Evolutionary conservation across 2,113 vertebrate species (phyloP).

Genomic region (Amphiprion ocellaris): DNA sequence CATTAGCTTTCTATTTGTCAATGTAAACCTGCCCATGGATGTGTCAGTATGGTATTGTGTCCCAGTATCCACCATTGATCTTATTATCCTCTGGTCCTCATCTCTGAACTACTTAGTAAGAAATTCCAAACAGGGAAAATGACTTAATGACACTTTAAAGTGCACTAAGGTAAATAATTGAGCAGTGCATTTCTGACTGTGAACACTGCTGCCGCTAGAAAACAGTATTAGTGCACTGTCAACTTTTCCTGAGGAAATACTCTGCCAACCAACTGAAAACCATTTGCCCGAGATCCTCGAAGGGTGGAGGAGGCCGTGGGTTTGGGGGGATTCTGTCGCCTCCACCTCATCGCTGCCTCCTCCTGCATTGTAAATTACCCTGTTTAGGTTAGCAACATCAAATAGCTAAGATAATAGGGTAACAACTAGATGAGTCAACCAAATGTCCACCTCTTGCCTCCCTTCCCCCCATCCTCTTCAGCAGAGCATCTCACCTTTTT

Average conservation of each 20-base stretch:
- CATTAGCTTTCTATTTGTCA: too few species aligned
- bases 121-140: too few species aligned
- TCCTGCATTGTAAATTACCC: slow-evolving; percentile 71
- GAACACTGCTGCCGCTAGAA: not conserved
- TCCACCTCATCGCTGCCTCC: slow-evolving; percentile 12
- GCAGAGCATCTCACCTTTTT: slow-evolving; percentile 26
- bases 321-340: not conserved
- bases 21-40: too few species aligned
- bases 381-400: slow-evolving; percentile 79
- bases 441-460: slow-evolving; percentile 58
- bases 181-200: not conserved
- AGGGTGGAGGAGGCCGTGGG: not conserved
- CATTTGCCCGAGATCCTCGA: slow-evolving; percentile 24
- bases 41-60: too few species aligned
- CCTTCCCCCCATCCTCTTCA: slow-evolving; percentile 3
- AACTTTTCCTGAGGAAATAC: slow-evolving; percentile 45
- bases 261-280: slow-evolving; percentile 45
- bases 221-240: slow-evolving; percentile 8
- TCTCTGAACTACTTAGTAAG: too few species aligned
- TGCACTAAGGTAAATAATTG: not conserved
- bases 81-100: too few species aligned
- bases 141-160: not conserved
- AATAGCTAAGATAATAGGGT: slow-evolving; percentile 52
- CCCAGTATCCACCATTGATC: too few species aligned
- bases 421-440: slow-evolving; percentile 77